Evolutionary conservation across 2,797 vertebrate species (phyloP).

Genomic region (Ctenopoma multispine): DNA sequence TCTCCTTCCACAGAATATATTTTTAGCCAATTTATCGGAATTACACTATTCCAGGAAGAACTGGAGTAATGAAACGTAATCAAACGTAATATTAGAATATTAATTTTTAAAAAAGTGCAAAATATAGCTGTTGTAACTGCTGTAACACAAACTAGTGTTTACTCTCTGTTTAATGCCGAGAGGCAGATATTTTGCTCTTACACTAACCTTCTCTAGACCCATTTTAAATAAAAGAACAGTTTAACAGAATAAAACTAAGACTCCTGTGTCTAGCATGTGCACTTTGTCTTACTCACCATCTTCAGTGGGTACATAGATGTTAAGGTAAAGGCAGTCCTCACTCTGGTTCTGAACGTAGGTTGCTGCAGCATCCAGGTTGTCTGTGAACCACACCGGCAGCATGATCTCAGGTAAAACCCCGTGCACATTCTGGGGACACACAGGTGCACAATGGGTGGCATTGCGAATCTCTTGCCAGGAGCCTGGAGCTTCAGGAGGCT

Average conservation of each 20-base stretch:
- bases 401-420: slow-evolving; percentile 94
- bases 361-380: slow-evolving; percentile 93
- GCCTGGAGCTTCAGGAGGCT: slow-evolving; percentile 92
- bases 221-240: neutral
- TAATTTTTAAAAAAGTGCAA: slow-evolving; percentile 12
- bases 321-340: slow-evolving; percentile 96
- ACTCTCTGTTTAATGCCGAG: slow-evolving; percentile 12
- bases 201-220: neutral
- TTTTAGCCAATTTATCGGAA: slow-evolving; percentile 36
- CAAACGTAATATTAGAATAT: neutral
- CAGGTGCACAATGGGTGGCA: slow-evolving; percentile 91
- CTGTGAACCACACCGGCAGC: slow-evolving; percentile 96
- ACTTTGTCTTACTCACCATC: slow-evolving; percentile 75
- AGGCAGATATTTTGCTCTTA: neutral
- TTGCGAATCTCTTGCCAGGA: slow-evolving; percentile 94
- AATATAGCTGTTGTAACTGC: slow-evolving; percentile 18
- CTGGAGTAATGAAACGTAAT: too few species aligned
- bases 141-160: slow-evolving; percentile 12
- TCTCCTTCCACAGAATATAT: slow-evolving; percentile 53
- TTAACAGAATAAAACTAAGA: neutral
- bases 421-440: slow-evolving; percentile 94
- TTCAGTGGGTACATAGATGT: slow-evolving; percentile 88
- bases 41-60: slow-evolving; percentile 9
- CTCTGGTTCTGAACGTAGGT: slow-evolving; percentile 95
- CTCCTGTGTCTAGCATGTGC: neutral